Evolutionary conservation across 1,140 invertebrate genomes (phyloP), one percentile per base, ranked within the genome.

Genomic region (Apolygus lucorum): DNA sequence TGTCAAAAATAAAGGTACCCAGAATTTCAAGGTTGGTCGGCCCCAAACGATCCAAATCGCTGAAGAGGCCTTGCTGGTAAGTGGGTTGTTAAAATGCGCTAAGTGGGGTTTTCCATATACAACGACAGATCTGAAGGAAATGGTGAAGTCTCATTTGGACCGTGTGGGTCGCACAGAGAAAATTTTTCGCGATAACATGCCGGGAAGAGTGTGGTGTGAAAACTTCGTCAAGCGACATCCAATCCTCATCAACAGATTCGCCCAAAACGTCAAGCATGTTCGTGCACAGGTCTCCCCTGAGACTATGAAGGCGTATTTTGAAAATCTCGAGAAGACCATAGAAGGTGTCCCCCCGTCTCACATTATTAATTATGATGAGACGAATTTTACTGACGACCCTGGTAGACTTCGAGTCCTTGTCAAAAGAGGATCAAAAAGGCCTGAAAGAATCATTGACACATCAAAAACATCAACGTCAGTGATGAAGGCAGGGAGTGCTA

Each of bases 291-390:
- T 78, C 1, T 70, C 71, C 14, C 72, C 76, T 68, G 63, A 72
- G 26, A 70, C 75, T 69, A 74, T 79, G 11, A 71, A 71, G 71
- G 69, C 71, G n/a, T 78, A 75, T 75, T 78, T 78, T 74, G 8
- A 25, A 14, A 62, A 77, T 66, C 63, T 76, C 59, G 66, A 75
- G 63, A 68, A 66, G 11, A 77, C 73, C 73, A 73, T 79, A 21
- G 68, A 52, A 49, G 72, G 74, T 68, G 68, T 71, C 21, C 54
- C 72, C 52, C 28, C 70, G 17, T 54, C 21, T 0, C 24, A 72
- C 28, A 73, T 76, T 11, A 65, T 75, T 24, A 75, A 75, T 68
- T 29, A n/a, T 13, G 74, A 75, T 73, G 73, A 75, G 65, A 68
- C 25, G 42, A 63, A 29, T 2, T 72, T 75, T 24, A 63, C 62